Conservation (phyloP, 2,113 vertebrate genomes). For the Dicerorhinus sumatrensis region DNA sequence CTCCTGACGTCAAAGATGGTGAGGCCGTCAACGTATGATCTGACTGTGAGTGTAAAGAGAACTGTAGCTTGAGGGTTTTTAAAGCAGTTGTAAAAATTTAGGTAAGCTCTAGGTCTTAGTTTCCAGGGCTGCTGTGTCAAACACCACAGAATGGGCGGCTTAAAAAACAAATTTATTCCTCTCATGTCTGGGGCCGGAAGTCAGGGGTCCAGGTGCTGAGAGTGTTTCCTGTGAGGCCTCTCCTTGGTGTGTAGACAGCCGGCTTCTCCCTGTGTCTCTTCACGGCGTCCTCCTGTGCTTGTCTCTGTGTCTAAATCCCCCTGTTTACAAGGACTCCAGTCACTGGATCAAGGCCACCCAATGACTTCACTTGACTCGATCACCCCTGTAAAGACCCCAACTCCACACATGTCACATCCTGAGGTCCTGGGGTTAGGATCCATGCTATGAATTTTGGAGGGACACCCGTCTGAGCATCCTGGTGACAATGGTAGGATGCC, state of each 20-base stretch:
- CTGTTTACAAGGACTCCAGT: rapidly evolving
- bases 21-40: rapidly evolving
- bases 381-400: rapidly evolving
- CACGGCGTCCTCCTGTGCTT: too few species aligned
- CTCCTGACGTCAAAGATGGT: too few species aligned
- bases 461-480: rapidly evolving
- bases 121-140: background rate
- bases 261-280: background rate
- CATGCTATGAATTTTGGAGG: background rate
- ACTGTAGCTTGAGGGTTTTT: too few species aligned
- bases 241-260: background rate
- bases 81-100: too few species aligned
- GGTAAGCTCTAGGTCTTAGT: rapidly evolving
- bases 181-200: background rate
- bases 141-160: rapidly evolving
- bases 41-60: rapidly evolving
- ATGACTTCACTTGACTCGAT: background rate
- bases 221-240: too few species aligned
- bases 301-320: background rate
- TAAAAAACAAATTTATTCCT: background rate
- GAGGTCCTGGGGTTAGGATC: background rate
- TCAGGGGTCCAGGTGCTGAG: too few species aligned
- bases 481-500: rapidly evolving
- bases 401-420: rapidly evolving
- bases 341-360: rapidly evolving